Conservation (phyloP, 2,113 vertebrate genomes). For the Atlantisia rogersi region DNA sequence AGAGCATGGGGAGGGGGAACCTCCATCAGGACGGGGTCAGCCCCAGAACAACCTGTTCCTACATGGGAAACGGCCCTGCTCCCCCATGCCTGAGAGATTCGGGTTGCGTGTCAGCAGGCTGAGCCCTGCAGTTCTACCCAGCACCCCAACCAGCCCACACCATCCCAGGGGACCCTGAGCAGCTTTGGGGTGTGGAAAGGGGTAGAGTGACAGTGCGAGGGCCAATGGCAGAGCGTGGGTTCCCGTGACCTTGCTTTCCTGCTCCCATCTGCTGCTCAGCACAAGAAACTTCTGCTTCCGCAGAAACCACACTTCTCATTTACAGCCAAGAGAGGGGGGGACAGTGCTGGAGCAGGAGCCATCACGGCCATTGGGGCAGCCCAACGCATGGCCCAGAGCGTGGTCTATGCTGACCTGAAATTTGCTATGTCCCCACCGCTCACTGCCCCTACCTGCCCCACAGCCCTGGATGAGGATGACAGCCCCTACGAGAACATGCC, state of each 20-base stretch:
- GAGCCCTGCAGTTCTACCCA: not conserved
- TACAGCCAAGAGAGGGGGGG: accelerated
- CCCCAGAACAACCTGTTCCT: not conserved
- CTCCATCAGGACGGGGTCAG: not conserved
- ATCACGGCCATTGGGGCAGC: accelerated
- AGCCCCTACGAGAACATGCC: not conserved
- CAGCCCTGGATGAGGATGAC: not conserved
- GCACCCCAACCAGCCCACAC: accelerated
- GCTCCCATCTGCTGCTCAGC: accelerated
- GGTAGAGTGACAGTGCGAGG: accelerated
- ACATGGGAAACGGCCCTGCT: accelerated
- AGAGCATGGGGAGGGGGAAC: not conserved
- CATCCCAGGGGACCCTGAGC: not conserved
- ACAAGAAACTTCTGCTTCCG: not conserved
- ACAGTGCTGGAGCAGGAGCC: accelerated
- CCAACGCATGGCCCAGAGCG: not conserved
- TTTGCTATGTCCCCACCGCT: not conserved
- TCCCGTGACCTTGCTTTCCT: accelerated
- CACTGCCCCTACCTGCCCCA: accelerated
- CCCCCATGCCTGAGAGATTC: not conserved
- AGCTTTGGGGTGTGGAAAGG: not conserved
- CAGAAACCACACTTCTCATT: not conserved
- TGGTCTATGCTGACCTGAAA: slow-evolving; percentile 19
- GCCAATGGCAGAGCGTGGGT: not conserved
- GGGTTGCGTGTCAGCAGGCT: not conserved